A percentile compares a stretch with the other conserved stretches of the same genome.
Evolutionary conservation across 2,888 invertebrate genomes (phyloP).

Genomic region (Drosophila putrida): DNA sequence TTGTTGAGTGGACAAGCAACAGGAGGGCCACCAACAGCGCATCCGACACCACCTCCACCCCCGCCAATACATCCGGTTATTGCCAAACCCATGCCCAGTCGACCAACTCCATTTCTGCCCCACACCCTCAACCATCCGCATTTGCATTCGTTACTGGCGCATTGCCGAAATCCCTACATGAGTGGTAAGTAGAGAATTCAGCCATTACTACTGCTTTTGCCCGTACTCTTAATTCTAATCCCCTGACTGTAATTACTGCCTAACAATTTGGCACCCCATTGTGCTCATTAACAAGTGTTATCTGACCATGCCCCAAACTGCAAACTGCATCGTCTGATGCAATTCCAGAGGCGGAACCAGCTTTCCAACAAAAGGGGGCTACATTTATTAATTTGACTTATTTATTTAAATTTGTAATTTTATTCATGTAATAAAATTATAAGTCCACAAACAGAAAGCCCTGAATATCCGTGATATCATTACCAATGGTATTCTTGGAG

Average conservation of each 20-base stretch:
- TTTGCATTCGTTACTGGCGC: constrained; percentile 92
- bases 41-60: constrained; percentile 67
- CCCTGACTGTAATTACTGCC: constrained; percentile 51
- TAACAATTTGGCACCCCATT: constrained; percentile 46
- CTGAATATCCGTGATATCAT: too few relatives aligned
- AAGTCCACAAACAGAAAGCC: too few relatives aligned
- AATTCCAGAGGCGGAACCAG: constrained; percentile 40
- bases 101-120: constrained; percentile 88
- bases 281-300: constrained; percentile 74
- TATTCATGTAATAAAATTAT: too few relatives aligned
- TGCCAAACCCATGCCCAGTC: constrained; percentile 94
- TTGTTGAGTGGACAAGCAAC: constrained; percentile 58
- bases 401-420: too few relatives aligned
- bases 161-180: constrained; percentile 94
- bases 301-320: constrained; percentile 15
- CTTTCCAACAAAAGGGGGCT: too few relatives aligned
- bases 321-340: constrained; percentile 44
- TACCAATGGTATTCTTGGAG: too few relatives aligned
- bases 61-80: constrained; percentile 86
- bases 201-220: neutral
- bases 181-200: constrained; percentile 86
- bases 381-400: too few relatives aligned
- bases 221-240: neutral
- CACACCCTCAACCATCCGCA: constrained; percentile 92
- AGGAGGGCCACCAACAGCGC: constrained; percentile 57